Percentiles rank a stretch among this genome's conserved stretches.
These are phyloP conservation scores for Podarcis muralis DNA, from an alignment of 2,113 vertebrate species.

Conservation along the genomic window DNA sequence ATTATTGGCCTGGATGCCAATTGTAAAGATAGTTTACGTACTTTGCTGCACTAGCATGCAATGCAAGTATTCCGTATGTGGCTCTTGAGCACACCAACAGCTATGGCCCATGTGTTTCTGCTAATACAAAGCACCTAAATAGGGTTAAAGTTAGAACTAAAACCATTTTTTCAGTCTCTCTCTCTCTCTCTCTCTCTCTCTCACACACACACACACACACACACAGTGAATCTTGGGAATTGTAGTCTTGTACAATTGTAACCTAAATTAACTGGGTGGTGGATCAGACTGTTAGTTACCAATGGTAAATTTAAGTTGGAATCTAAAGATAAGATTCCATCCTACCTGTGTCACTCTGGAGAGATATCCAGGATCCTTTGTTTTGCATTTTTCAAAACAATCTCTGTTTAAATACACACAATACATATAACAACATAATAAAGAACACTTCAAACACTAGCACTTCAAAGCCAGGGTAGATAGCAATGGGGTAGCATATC, in stretches of 20 bases:
- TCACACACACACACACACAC: too few relatives aligned
- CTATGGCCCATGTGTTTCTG: background rate
- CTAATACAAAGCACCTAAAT: background rate
- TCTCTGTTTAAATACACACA: constrained; percentile 22
- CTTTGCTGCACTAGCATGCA: constrained; percentile 4
- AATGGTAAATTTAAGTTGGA: background rate
- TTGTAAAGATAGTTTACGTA: constrained; percentile 24
- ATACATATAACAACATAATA: constrained; percentile 13
- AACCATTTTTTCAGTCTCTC: too few relatives aligned
- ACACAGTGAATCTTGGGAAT: too few relatives aligned
- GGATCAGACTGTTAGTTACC: background rate
- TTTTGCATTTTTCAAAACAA: constrained; percentile 2
- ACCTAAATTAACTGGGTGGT: background rate
- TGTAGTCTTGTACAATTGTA: too few relatives aligned
- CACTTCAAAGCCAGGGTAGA: constrained; percentile 31
- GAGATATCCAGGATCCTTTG: background rate
- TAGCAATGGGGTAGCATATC: constrained; percentile 18
- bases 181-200: too few relatives aligned
- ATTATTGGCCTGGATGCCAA: constrained; percentile 35
- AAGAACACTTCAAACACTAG: background rate
- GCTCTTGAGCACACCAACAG: background rate
- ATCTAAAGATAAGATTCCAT: background rate
- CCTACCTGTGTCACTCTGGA: background rate
- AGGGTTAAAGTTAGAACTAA: background rate
- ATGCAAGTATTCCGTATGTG: constrained; percentile 4